Evolutionary conservation across 2,113 vertebrate genomes (phyloP), one percentile per base, ranked within the genome.

Genomic region (Callopanchax toddi): DNA sequence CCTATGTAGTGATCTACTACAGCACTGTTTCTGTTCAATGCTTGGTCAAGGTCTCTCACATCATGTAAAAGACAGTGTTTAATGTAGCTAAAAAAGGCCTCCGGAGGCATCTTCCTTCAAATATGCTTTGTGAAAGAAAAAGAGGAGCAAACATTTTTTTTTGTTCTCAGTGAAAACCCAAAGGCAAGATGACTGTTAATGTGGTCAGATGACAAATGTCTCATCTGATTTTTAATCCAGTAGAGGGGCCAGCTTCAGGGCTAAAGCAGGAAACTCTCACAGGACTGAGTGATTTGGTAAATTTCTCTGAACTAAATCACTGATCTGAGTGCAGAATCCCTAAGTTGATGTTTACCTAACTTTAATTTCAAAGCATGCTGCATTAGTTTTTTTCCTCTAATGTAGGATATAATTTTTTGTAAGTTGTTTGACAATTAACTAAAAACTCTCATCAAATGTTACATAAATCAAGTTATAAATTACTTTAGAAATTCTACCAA

Each of bases 121-220:
- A 86, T 79, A 74, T 59, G 78, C 71, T 75, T 71, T 78, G 50
- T 53, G 60, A 77, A 73, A 60, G 32, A 52, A 72, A 73, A 52
- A 66, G 56, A 48, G 50, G 17, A 61, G 65, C 46, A 32, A 32
- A 32, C 5, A 42, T 80, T 58, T 79, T 55, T 66, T 64, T 82
- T 78, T 78, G 69, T 78, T 86, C 67, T 73, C 62, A 54, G 48
- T 71, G 34, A 67, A 74, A 86, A 83, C 78, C 87, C 85, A 77
- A 79, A 74, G 84, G 90, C 86, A 71, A 79, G 64, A 87, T 85
- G 85, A 90, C 81, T 79, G 74, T 85, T 85, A 78, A 87, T 87
- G 76, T 86, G 88, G 88, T 89, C 88, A 81, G 85, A 91, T 88
- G 87, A 90, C 86, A 90, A 91, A 89, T 84, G 87, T 91, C 84